A percentile compares a stretch with the other conserved stretches of the same genome.
Evolutionary conservation across 2,113 vertebrate species (phyloP).

Genomic region (Clinocottus analis): DNA sequence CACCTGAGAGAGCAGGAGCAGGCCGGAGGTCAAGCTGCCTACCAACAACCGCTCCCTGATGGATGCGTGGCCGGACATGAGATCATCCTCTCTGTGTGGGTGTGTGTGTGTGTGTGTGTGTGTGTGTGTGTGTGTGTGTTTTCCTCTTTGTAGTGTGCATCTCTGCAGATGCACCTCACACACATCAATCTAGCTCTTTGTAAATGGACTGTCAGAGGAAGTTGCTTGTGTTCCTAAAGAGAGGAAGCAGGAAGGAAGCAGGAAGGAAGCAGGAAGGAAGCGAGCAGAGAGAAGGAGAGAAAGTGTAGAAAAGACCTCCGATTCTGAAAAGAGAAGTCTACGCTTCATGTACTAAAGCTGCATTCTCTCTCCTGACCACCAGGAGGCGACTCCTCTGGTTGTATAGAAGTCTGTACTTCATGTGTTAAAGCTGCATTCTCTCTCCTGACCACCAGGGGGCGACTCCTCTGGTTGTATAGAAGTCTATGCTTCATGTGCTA

Average conservation of each 20-base stretch:
- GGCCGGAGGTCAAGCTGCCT: conserved; percentile 58
- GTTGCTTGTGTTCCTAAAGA: conserved; percentile 48
- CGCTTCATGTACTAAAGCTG: too few species aligned
- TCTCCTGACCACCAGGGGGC: too few species aligned
- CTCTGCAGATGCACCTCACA: conserved; percentile 30
- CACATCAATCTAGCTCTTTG: conserved; percentile 47
- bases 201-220: conserved; percentile 58
- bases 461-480: too few species aligned
- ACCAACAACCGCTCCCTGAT: conserved; percentile 63
- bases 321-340: not conserved
- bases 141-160: conserved; percentile 32
- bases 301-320: not conserved
- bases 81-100: not conserved
- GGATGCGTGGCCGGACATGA: conserved; percentile 38
- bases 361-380: not conserved
- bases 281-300: not conserved
- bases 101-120: conserved; percentile 2
- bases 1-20: conserved; percentile 43
- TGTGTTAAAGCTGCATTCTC: too few species aligned
- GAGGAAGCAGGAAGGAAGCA: conserved; percentile 44
- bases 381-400: not conserved
- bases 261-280: conserved; percentile 45
- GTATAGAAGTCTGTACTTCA: not conserved
- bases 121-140: conserved; percentile 8
- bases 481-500: too few species aligned